Percentiles rank a stretch among this genome's conserved stretches.
These are phyloP conservation scores for Heliconius ismenius DNA, from an alignment of 2,888 invertebrate genomes.

Conservation along the genomic window DNA sequence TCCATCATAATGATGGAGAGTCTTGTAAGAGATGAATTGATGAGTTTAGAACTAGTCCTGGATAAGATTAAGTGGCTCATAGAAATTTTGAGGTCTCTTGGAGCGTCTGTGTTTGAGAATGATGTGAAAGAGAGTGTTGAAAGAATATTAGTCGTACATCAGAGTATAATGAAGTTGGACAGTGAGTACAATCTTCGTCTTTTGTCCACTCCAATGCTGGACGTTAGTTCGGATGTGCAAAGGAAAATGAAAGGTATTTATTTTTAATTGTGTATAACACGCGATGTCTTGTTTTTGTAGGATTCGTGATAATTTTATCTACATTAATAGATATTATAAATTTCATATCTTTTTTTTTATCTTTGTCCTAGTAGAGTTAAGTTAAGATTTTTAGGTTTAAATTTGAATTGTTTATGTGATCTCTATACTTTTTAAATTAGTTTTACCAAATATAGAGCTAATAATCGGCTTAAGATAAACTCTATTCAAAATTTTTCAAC, in stretches of 20 bases:
- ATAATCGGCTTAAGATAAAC: too few species aligned
- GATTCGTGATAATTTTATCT: too few species aligned
- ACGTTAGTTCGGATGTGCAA: slow-evolving; percentile 69
- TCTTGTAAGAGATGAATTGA: slow-evolving; percentile 61
- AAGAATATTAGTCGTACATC: slow-evolving; percentile 83
- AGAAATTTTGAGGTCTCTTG: slow-evolving; percentile 61
- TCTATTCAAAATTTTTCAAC: too few species aligned
- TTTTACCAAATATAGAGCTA: too few species aligned
- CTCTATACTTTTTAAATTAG: too few species aligned
- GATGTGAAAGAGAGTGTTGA: slow-evolving; percentile 76
- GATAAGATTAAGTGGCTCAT: slow-evolving; percentile 81
- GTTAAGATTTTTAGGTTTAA: too few species aligned
- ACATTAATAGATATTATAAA: too few species aligned
- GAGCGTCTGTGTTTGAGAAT: slow-evolving; percentile 75
- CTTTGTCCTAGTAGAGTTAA: too few species aligned
- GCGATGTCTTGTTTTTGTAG: neutral
- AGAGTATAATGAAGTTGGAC: slow-evolving; percentile 72
- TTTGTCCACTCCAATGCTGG: slow-evolving; percentile 63
- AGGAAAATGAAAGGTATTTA: slow-evolving; percentile 76
- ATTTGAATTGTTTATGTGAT: too few species aligned
- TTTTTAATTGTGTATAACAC: neutral
- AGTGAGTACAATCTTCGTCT: slow-evolving; percentile 61
- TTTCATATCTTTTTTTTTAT: too few species aligned
- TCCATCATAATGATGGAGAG: slow-evolving; percentile 83
- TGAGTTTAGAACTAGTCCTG: slow-evolving; percentile 72